Percentiles rank a stretch among this genome's conserved stretches.
phyloP scores from a whole-genome alignment of 2,888 invertebrate species.

The Rhamnusium bicolor region DNA sequence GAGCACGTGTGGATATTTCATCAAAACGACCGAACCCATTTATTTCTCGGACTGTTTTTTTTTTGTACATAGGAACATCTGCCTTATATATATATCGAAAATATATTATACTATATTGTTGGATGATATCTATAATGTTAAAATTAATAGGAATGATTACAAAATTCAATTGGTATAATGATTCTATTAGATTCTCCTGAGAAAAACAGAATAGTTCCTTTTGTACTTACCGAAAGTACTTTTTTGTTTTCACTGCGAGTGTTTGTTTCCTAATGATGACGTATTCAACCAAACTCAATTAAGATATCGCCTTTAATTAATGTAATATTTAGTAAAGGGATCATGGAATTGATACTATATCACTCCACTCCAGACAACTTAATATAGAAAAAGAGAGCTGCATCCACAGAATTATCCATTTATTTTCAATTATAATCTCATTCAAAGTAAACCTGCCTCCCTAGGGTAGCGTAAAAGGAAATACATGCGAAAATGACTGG shows the following conservation, averaged over 20 bases:
- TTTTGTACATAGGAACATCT: neutral
- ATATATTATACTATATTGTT: neutral
- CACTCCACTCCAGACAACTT: neutral
- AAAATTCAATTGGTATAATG: too few species aligned
- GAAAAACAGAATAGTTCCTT: too few species aligned
- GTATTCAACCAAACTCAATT: neutral
- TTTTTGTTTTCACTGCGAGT: too few species aligned
- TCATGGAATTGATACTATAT: too few species aligned
- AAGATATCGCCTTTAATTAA: neutral
- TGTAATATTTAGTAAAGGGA: neutral
- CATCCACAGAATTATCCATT: neutral
- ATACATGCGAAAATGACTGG: neutral
- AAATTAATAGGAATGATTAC: neutral
- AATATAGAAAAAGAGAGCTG: neutral
- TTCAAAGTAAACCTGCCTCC: neutral
- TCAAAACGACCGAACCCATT: conserved; percentile 15
- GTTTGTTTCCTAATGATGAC: neutral
- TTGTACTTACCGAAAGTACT: too few species aligned
- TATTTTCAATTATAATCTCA: conserved; percentile 24
- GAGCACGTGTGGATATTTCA: conserved; percentile 18
- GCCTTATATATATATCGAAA: neutral
- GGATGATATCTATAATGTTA: neutral
- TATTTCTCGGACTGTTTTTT: neutral
- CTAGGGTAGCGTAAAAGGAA: neutral
- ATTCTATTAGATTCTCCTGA: too few species aligned